phyloP scores from a whole-genome alignment of 2,113 vertebrate genomes.

The Tyto alba region DNA sequence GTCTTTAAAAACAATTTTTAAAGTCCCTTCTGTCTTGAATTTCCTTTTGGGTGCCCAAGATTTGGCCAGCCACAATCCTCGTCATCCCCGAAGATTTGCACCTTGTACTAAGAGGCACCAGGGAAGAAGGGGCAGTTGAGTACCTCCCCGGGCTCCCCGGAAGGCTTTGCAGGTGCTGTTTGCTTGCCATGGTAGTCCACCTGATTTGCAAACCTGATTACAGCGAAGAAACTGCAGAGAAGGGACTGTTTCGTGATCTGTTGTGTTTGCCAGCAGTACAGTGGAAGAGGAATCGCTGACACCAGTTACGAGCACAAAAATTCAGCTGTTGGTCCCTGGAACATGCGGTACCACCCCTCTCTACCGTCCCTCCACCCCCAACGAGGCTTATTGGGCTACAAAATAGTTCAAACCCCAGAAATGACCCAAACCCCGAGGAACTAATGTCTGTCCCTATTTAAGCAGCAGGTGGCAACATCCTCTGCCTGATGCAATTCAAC shows the following conservation, averaged over 20 bases:
- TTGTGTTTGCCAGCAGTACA: neutral
- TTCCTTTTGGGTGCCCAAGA: neutral
- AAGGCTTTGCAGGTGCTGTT: neutral
- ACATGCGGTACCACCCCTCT: too few species aligned
- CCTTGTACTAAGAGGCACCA: neutral
- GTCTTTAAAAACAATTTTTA: neutral
- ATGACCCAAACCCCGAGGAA: neutral
- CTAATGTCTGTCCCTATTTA: neutral
- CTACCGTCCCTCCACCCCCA: too few species aligned
- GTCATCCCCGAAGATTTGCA: accelerated
- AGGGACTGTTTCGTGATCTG: accelerated
- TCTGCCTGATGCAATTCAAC: neutral
- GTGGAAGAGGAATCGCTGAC: neutral
- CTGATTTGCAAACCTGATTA: neutral
- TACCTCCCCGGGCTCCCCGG: neutral
- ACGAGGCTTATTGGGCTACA: neutral
- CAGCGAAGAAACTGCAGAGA: neutral
- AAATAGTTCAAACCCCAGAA: neutral
- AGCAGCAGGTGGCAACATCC: conserved; percentile 52
- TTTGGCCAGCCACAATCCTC: neutral
- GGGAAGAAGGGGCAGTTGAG: neutral
- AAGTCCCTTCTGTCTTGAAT: neutral
- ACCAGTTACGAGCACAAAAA: neutral
- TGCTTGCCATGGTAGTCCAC: neutral
- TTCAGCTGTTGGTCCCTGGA: neutral